Percentiles rank a stretch among this genome's conserved stretches.
Evolutionary conservation across 2,888 invertebrate species (phyloP).

Genomic region (Stenodera caucasica): DNA sequence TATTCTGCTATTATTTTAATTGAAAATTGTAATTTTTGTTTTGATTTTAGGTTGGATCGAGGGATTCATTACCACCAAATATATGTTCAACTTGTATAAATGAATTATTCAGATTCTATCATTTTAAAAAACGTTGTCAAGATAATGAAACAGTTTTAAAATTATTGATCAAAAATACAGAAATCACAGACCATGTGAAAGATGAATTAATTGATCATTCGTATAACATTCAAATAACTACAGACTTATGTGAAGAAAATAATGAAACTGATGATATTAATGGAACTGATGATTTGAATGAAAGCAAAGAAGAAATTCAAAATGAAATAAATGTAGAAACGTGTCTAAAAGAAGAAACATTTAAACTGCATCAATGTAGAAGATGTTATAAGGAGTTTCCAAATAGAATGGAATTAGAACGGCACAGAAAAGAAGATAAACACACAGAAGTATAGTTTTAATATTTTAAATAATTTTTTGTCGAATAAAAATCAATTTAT

Average conservation of each 20-base stretch:
- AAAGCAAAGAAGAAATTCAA: not conserved
- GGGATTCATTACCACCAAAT: slow-evolving; percentile 24
- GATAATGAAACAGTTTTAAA: slow-evolving; percentile 22
- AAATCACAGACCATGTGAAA: not conserved
- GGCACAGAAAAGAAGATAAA: not conserved
- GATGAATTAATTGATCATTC: not conserved
- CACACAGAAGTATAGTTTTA: not conserved
- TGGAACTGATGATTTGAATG: too few relatives aligned
- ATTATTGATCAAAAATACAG: slow-evolving; percentile 4
- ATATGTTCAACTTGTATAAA: slow-evolving; percentile 23
- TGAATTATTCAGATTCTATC: slow-evolving; percentile 16
- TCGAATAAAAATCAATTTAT: not conserved
- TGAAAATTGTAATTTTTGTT: too few relatives aligned
- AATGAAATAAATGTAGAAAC: not conserved
- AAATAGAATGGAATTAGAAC: not conserved
- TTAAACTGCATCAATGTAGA: not conserved
- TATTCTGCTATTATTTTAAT: too few relatives aligned
- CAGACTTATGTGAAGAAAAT: slow-evolving; percentile 10
- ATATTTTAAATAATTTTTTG: not conserved
- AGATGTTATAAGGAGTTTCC: not conserved
- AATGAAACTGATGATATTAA: slow-evolving; percentile 1
- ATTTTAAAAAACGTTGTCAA: slow-evolving; percentile 22
- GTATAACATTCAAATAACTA: slow-evolving; percentile 23
- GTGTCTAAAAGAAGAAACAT: not conserved
- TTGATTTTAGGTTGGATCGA: slow-evolving; percentile 3